Evolutionary conservation across 2,113 vertebrate genomes (phyloP).

Genomic region (Gobius niger): DNA sequence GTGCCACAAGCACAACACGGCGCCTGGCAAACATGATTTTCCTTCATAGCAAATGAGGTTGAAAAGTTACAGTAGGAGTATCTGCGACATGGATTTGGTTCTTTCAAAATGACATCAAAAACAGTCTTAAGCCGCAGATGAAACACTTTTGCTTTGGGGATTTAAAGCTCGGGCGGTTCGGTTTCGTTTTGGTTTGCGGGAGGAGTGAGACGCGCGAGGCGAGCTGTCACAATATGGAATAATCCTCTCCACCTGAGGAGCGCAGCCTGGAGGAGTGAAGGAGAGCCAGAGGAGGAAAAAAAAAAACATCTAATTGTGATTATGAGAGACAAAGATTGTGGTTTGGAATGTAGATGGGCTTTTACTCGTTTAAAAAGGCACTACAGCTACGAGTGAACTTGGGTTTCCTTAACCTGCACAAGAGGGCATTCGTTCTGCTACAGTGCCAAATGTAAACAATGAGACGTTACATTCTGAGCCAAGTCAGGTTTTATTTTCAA

Average conservation of each 20-base stretch:
- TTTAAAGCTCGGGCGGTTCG: background rate
- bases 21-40: conserved; percentile 12
- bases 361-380: no score
- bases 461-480: no score
- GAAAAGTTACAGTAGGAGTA: background rate
- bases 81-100: background rate
- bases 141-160: background rate
- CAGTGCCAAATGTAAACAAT: no score
- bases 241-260: conserved; percentile 22
- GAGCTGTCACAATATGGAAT: conserved; percentile 18
- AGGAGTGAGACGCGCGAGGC: background rate
- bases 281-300: conserved; percentile 16
- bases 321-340: no score
- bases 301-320: background rate
- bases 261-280: conserved; percentile 22
- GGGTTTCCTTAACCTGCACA: no score
- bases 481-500: no score
- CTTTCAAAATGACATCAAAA: conserved; percentile 7
- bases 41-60: background rate
- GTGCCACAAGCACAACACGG: conserved; percentile 36
- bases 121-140: conserved; percentile 1
- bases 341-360: no score
- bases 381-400: no score
- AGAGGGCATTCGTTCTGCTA: no score
- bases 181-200: background rate